phyloP scores from a whole-genome alignment of 1,140 invertebrate species.

The Solen grandis region DNA sequence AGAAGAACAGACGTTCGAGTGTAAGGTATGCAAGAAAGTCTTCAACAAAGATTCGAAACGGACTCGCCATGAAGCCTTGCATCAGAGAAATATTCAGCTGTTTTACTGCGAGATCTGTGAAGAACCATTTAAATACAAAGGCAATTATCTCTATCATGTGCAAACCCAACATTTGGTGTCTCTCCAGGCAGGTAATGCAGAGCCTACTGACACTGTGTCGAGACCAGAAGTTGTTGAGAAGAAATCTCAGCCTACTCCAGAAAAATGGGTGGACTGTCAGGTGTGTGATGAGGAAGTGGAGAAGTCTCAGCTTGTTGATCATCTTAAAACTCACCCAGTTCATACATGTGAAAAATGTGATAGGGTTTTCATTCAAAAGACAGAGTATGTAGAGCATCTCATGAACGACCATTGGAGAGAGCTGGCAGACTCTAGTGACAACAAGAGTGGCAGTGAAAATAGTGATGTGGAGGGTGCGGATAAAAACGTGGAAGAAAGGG shows the following conservation, averaged over 20 bases:
- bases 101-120: conserved; percentile 48
- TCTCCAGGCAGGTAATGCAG: no score
- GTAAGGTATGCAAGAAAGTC: conserved; percentile 33
- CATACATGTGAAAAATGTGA: conserved; percentile 44
- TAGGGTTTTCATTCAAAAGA: conserved; percentile 40
- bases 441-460: not conserved
- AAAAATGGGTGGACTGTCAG: conserved; percentile 39
- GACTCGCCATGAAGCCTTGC: conserved; percentile 27
- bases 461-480: not conserved
- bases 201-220: conserved; percentile 5
- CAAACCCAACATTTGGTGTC: conserved; percentile 6
- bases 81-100: conserved; percentile 27
- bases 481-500: not conserved
- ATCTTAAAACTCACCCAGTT: conserved; percentile 31
- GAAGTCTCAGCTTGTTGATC: conserved; percentile 21
- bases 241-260: conserved; percentile 10
- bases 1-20: conserved; percentile 22
- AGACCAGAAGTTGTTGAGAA: conserved; percentile 11
- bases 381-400: conserved; percentile 45
- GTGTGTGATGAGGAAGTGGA: conserved; percentile 47
- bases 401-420: conserved; percentile 49
- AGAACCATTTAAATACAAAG: conserved; percentile 40
- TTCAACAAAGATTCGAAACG: conserved; percentile 45
- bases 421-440: not conserved
- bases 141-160: conserved; percentile 41